phyloP scores from a whole-genome alignment of 2,113 vertebrate genomes.

The Oxyura jamaicensis region DNA sequence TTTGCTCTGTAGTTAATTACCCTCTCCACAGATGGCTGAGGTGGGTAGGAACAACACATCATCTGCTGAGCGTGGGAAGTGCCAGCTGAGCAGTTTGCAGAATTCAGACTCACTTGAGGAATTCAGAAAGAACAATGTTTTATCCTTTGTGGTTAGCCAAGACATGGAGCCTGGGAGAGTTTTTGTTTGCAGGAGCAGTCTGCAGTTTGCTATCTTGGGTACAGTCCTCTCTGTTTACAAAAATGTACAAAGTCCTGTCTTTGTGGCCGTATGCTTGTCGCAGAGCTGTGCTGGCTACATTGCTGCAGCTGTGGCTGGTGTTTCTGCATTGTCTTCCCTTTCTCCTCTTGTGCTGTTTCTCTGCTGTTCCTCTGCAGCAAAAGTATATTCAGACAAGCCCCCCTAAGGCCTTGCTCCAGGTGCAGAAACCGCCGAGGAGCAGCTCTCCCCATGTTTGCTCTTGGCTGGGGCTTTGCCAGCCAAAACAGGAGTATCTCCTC shows the following conservation, averaged over 20 bases:
- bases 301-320: background rate
- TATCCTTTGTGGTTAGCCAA: background rate
- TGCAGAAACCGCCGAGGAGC: background rate
- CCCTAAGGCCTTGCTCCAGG: accelerated
- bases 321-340: background rate
- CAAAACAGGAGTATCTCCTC: background rate
- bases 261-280: background rate
- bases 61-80: background rate
- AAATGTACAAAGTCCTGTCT: background rate
- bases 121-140: background rate
- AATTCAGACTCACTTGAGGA: background rate
- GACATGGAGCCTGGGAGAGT: background rate
- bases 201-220: background rate
- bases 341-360: background rate
- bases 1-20: background rate
- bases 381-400: background rate
- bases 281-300: background rate
- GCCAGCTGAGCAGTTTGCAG: background rate
- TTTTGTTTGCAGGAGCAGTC: background rate
- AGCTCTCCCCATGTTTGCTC: background rate
- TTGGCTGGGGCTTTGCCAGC: background rate
- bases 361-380: background rate
- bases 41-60: background rate
- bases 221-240: background rate
- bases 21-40: background rate